These are phyloP conservation scores for Frankliniella fusca DNA, from an alignment of 2,888 invertebrate species.

Conservation along the genomic window DNA sequence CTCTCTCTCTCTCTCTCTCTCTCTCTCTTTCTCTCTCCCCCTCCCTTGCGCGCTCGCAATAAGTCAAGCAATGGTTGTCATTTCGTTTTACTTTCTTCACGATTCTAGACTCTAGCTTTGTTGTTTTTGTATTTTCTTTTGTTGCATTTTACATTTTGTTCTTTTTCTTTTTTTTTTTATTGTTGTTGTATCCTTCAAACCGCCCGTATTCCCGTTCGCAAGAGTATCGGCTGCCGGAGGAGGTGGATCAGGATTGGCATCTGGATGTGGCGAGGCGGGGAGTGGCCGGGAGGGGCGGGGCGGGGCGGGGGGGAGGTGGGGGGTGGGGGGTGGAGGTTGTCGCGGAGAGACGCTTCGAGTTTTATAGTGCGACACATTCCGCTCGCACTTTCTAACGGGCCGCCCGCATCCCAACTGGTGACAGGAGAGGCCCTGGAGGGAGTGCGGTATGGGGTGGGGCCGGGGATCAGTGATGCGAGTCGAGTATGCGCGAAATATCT, in stretches of 20 bases:
- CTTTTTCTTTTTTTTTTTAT: too few relatives aligned
- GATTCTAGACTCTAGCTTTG: too few relatives aligned
- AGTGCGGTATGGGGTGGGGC: neutral
- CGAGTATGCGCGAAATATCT: neutral
- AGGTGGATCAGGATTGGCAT: constrained; percentile 7
- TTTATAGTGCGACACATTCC: constrained; percentile 26
- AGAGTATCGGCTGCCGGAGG: neutral
- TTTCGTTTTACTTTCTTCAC: too few relatives aligned
- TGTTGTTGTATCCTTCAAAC: neutral
- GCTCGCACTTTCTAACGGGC: constrained; percentile 17
- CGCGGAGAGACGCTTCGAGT: neutral
- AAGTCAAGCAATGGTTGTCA: too few relatives aligned
- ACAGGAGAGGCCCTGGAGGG: neutral
- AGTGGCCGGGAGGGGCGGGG: neutral
- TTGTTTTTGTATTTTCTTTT: too few relatives aligned
- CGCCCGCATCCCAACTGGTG: neutral
- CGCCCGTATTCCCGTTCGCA: neutral
- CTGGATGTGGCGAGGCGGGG: neutral
- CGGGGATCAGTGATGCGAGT: neutral
- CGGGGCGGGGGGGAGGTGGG: too few relatives aligned
- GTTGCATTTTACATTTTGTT: too few relatives aligned
- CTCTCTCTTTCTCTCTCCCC: too few relatives aligned
- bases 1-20: too few relatives aligned
- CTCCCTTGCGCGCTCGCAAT: too few relatives aligned
- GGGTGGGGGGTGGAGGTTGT: neutral